Conservation (phyloP, 1,140 invertebrate genomes). For the Cydia splendana region DNA sequence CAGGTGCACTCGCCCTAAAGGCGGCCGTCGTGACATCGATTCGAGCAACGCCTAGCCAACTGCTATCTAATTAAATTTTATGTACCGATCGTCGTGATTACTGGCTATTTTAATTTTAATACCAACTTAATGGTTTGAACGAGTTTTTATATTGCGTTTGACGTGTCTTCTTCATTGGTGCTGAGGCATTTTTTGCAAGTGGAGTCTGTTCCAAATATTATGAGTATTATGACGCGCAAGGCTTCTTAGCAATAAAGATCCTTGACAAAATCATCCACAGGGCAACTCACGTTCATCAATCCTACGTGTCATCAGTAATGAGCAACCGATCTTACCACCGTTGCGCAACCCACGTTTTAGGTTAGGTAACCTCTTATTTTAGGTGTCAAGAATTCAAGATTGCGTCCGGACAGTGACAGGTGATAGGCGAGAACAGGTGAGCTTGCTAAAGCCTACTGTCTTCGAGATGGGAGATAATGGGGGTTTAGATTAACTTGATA, state of each 20-base stretch:
- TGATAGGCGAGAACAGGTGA: not conserved
- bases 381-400: slow-evolving; percentile 27
- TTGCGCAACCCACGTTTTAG: not conserved
- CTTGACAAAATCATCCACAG: no score
- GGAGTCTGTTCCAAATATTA: no score
- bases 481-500: slow-evolving; percentile 2
- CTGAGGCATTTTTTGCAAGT: no score
- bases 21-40: slow-evolving; percentile 25
- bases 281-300: no score
- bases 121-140: slow-evolving; percentile 21
- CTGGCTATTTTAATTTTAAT: slow-evolving; percentile 26
- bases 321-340: not conserved
- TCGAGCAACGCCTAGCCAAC: not conserved
- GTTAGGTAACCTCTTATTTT: slow-evolving; percentile 3
- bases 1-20: not conserved
- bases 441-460: slow-evolving; percentile 13
- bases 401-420: not conserved
- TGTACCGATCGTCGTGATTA: slow-evolving; percentile 27
- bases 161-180: not conserved
- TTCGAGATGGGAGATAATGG: slow-evolving; percentile 18
- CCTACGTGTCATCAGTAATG: not conserved
- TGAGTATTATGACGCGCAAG: no score
- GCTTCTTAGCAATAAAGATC: no score
- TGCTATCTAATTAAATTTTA: slow-evolving; percentile 30
- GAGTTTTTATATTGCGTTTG: not conserved